Evolutionary conservation across 2,888 invertebrate genomes (phyloP), one percentile per base, ranked within the genome.

Genomic region (Dastarcus helophoroides): DNA sequence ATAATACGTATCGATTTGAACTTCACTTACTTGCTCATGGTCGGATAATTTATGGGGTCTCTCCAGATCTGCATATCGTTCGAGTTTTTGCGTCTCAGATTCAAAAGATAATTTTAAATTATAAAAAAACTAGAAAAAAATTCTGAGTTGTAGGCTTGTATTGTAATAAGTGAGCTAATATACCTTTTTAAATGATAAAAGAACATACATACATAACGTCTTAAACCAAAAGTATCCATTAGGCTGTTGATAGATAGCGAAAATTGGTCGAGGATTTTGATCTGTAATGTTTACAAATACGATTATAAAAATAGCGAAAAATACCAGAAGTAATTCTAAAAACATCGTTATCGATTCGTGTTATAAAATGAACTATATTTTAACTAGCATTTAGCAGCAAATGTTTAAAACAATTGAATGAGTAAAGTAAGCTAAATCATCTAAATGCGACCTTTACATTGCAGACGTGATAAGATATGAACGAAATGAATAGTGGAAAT

Each of bases 201-300:
- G 31, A 8, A 50, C 31, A 43, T 60, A 71, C 60, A 70, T 65
- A 36, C 65, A 54, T 6, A 56, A 17, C 42, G 67, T 67, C 54
- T 73, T 73, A 6, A 66, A 32, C 56, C 58, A 67, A 44, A 64
- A 72, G 31, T 58, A 60, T 40, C 65, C 67, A 43, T 65, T 65
- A 22, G 53, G 47, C 25, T 45, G 55, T 43, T 65, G 65, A 46
- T 73, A 73, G 22, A 73, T 53, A 31, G 71, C 70, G 22, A 50
- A 42, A 27, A 49, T 43, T 3, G 36, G 33, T 14, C 22, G 16
- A 12, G 32, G 22, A 14, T 32, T 32, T 14, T 26, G 15, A 32
- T 32, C 15, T 9, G 22, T 8, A 3, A 32, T 14, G 14, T 32
- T 32, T n/a, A n/a, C n/a, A n/a, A n/a, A n/a, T n/a, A n/a, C n/a